These are phyloP conservation scores for Lucinisca nassula DNA, from an alignment of 2,888 invertebrate species.

Conservation along the genomic window DNA sequence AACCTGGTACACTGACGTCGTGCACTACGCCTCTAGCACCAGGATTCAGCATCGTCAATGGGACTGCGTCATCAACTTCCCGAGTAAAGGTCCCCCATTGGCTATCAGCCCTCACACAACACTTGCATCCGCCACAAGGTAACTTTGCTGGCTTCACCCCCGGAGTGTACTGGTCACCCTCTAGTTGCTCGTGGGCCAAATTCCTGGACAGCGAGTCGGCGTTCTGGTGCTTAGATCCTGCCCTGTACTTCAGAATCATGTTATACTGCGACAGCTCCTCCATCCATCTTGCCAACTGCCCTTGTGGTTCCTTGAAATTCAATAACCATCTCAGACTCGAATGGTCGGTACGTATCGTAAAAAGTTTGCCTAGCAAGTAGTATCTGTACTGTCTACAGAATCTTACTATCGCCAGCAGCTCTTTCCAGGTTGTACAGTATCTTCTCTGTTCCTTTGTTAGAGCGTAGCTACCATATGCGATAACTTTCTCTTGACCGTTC, in stretches of 20 bases:
- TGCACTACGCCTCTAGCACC: neutral
- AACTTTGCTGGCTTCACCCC: slow-evolving; percentile 5
- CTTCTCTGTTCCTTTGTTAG: slow-evolving; percentile 19
- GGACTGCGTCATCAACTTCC: slow-evolving; percentile 32
- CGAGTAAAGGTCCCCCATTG: slow-evolving; percentile 31
- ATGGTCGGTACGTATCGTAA: slow-evolving; percentile 27
- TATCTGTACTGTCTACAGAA: slow-evolving; percentile 8
- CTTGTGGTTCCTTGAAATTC: slow-evolving; percentile 5
- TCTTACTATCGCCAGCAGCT: slow-evolving; percentile 5
- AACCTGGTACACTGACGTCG: neutral
- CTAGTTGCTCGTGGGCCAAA: neutral
- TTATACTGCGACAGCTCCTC: slow-evolving; percentile 28
- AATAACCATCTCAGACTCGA: slow-evolving; percentile 21
- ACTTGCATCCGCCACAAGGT: slow-evolving; percentile 29
- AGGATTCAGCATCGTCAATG: slow-evolving; percentile 5
- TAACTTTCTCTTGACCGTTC: slow-evolving; percentile 18
- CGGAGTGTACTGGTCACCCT: neutral
- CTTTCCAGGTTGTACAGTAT: slow-evolving; percentile 27
- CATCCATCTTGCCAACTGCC: slow-evolving; percentile 34
- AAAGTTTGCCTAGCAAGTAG: slow-evolving; percentile 20
- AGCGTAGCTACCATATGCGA: slow-evolving; percentile 25
- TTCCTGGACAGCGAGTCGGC: slow-evolving; percentile 18
- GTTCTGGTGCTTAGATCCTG: neutral
- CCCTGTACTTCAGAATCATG: neutral
- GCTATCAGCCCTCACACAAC: slow-evolving; percentile 27